These are phyloP conservation scores for Anthophora plumipes DNA, from an alignment of 2,888 invertebrate genomes.

Conservation along the genomic window DNA sequence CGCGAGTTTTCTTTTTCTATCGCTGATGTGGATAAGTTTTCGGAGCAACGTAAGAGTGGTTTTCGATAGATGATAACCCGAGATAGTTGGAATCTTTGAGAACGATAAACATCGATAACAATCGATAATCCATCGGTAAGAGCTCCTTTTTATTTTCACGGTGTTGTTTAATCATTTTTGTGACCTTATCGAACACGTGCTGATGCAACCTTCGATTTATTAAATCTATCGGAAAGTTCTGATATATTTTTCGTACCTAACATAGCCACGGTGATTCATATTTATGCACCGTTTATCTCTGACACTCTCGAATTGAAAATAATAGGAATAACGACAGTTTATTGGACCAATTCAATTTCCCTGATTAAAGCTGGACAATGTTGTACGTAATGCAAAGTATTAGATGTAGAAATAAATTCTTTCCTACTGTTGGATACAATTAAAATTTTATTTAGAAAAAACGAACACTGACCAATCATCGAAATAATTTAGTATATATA, in stretches of 20 bases:
- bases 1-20: too few species aligned
- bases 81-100: conserved; percentile 21
- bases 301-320: not conserved
- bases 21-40: conserved; percentile 18
- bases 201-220: conserved; percentile 45
- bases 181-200: conserved; percentile 48
- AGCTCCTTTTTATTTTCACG: conserved; percentile 7
- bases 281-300: not conserved
- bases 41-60: not conserved
- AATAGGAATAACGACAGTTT: not conserved
- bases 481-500: too few species aligned
- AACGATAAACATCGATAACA: conserved; percentile 51
- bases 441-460: too few species aligned
- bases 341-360: too few species aligned
- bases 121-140: conserved; percentile 59
- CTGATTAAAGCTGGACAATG: too few species aligned
- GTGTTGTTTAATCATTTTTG: conserved; percentile 31
- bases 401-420: too few species aligned
- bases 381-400: too few species aligned
- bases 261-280: conserved; percentile 12
- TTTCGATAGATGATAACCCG: conserved; percentile 11
- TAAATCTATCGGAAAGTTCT: conserved; percentile 24
- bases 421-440: too few species aligned
- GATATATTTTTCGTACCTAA: not conserved
- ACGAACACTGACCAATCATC: too few species aligned